Conservation (phyloP, 2,797 vertebrate genomes). For the Ispidina lecontei region DNA sequence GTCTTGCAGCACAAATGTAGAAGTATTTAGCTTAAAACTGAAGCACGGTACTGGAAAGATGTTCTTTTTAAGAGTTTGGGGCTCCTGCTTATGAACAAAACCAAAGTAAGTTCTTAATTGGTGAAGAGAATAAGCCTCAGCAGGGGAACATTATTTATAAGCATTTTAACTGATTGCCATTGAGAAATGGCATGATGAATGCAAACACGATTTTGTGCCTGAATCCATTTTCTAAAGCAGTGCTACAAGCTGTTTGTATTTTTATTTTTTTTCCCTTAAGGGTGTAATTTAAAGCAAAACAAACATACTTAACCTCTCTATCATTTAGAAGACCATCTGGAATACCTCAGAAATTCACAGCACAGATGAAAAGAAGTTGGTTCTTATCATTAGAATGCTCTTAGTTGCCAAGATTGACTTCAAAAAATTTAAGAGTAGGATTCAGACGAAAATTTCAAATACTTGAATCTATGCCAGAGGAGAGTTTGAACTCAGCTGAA, state of each 20-base stretch:
- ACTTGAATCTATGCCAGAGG: background rate
- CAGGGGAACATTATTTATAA: background rate
- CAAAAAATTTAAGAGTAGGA: background rate
- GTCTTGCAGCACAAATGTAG: background rate
- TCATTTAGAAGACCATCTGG: background rate
- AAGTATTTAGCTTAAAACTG: background rate
- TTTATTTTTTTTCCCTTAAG: background rate
- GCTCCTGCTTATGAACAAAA: background rate
- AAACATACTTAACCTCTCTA: background rate
- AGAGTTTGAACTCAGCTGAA: background rate
- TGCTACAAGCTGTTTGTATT: background rate
- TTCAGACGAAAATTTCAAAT: slow-evolving; percentile 3
- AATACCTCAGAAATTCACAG: background rate
- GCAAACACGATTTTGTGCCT: background rate
- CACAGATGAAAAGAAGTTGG: background rate
- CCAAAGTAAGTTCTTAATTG: background rate
- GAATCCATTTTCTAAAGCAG: background rate
- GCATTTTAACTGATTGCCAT: background rate
- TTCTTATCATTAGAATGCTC: background rate
- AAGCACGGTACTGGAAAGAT: background rate
- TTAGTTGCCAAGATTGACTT: background rate
- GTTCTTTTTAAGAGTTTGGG: background rate
- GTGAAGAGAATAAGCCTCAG: background rate
- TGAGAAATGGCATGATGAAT: background rate
- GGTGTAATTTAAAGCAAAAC: background rate